A percentile compares a stretch with the other conserved stretches of the same genome.
Evolutionary conservation across 1,140 invertebrate genomes (phyloP).

Genomic region (Manduca sexta): DNA sequence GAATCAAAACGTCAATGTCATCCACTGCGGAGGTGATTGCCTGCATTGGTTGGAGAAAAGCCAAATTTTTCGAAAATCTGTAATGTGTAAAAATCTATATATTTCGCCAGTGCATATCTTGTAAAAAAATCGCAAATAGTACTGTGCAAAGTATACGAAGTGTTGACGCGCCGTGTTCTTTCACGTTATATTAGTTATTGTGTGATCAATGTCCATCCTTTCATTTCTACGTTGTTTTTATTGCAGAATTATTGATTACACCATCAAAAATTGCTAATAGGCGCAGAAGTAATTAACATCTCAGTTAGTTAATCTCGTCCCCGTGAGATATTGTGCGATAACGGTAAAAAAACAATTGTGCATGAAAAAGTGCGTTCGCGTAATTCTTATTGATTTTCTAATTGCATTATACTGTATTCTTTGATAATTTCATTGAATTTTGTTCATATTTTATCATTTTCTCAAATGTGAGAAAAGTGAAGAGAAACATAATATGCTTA

Average conservation of each 20-base stretch:
- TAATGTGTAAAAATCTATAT: constrained; percentile 11
- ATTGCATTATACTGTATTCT: background rate
- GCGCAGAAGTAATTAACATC: too few species aligned
- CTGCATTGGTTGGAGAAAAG: constrained; percentile 19
- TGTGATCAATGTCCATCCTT: background rate
- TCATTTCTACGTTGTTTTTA: constrained; percentile 11
- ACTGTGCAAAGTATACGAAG: constrained; percentile 9
- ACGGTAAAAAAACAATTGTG: too few species aligned
- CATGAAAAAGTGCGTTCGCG: background rate
- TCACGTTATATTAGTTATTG: background rate
- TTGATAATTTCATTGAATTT: background rate
- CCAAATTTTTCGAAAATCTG: constrained; percentile 15
- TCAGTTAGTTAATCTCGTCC: too few species aligned
- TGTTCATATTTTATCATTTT: constrained; percentile 13
- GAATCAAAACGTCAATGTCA: constrained; percentile 19
- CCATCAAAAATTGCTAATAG: background rate
- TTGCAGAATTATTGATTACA: constrained; percentile 14
- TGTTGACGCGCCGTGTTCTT: constrained; percentile 7
- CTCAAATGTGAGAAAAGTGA: too few species aligned
- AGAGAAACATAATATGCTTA: too few species aligned
- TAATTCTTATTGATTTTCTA: constrained; percentile 2
- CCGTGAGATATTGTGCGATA: too few species aligned
- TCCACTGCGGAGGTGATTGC: constrained; percentile 17
- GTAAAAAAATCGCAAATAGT: constrained; percentile 10
- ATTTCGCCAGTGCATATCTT: constrained; percentile 8